Percentiles rank a stretch among this genome's conserved stretches.
Conservation (phyloP, 2,113 vertebrate species). For the Empidonax alnorum region DNA sequence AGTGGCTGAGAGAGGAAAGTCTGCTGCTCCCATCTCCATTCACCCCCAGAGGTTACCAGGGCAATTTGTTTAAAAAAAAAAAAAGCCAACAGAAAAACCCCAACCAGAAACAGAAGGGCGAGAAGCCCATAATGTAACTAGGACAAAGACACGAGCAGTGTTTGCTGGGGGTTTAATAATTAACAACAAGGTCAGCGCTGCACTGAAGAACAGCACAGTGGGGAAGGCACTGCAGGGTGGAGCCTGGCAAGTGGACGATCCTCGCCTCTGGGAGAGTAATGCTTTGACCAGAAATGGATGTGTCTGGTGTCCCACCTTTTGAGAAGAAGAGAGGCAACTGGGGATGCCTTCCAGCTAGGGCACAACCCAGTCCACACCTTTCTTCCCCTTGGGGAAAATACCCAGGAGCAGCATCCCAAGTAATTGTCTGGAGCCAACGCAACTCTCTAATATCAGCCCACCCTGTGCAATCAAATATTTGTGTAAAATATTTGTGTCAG, state of each 20-base stretch:
- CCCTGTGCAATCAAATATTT: rapidly evolving
- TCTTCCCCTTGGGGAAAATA: background rate
- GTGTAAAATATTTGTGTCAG: background rate
- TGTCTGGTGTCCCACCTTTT: background rate
- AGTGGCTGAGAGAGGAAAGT: background rate
- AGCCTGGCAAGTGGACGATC: rapidly evolving
- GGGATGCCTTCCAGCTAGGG: background rate
- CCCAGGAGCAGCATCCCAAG: background rate
- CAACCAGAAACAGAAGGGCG: background rate
- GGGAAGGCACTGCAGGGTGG: background rate
- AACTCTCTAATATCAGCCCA: background rate
- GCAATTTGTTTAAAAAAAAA: background rate
- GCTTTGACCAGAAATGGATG: background rate
- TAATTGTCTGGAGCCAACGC: background rate
- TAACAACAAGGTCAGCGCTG: slow-evolving; percentile 51
- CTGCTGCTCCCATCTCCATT: background rate
- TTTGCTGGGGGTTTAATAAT: slow-evolving; percentile 67
- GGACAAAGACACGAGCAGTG: background rate
- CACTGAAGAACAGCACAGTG: background rate
- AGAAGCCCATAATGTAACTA: slow-evolving; percentile 31
- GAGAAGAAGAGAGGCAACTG: background rate
- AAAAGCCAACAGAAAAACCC: background rate
- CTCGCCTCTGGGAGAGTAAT: background rate
- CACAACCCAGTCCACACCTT: background rate
- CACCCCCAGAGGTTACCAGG: slow-evolving; percentile 5